Evolutionary conservation across 2,113 vertebrate genomes (phyloP).

Genomic region (Pluvialis apricaria): DNA sequence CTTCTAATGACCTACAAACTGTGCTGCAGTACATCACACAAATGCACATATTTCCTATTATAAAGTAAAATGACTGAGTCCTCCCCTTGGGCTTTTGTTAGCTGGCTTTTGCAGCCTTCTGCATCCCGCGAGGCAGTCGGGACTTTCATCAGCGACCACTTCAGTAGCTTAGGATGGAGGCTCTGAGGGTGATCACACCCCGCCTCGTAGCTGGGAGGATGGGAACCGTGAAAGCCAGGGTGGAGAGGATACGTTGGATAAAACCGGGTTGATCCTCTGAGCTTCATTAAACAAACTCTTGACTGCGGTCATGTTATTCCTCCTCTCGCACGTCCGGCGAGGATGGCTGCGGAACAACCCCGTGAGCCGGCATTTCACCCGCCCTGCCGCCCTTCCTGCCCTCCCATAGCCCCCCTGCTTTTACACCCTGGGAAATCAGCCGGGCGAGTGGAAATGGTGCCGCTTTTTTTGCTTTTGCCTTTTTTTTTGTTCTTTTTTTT

Average conservation of each 20-base stretch:
- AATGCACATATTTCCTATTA: neutral
- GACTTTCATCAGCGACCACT: neutral
- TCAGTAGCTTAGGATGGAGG: neutral
- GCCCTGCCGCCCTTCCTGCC: neutral
- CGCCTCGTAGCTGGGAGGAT: neutral
- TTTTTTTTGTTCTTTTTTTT: neutral
- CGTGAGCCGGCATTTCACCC: neutral
- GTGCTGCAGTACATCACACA: neutral
- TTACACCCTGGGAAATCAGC: slow-evolving; percentile 27
- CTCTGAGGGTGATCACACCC: neutral
- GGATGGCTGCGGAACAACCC: neutral
- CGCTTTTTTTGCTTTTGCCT: neutral
- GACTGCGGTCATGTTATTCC: neutral
- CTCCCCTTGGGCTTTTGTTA: neutral
- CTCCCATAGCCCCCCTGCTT: neutral
- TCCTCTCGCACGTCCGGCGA: fast-evolving
- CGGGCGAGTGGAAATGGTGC: neutral
- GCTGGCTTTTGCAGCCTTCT: neutral
- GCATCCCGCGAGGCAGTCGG: neutral
- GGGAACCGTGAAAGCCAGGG: neutral
- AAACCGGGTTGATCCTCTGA: neutral
- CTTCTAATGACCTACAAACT: neutral
- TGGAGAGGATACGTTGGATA: neutral
- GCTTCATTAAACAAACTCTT: neutral
- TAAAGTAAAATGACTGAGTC: neutral